Evolutionary conservation across 1,140 invertebrate species (phyloP), one percentile per base, ranked within the genome.

Genomic region (Matsumurasca onukii): DNA sequence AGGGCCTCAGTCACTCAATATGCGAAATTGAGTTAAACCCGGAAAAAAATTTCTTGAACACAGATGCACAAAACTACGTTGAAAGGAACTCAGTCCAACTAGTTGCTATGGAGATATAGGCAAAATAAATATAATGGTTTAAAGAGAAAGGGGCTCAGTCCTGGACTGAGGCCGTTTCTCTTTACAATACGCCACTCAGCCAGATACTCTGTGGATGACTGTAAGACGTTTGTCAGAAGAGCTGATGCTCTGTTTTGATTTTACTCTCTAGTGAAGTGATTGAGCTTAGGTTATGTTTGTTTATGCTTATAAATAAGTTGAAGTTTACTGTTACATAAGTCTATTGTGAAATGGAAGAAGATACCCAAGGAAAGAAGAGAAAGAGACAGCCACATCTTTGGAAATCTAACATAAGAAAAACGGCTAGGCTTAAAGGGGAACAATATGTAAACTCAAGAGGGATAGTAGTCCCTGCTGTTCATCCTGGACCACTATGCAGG

Each of bases 281-380:
- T 12, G 17, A 45, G 9, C 34, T 45, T 12, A 17, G 34, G 9
- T 45, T 12, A 12, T 45, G 9, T 45, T 12, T 45, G 17, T 12
- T 45, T 12, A 45, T 45, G 9, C 9, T 45, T 12, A 45, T 45
- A 45, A 45, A 45, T 45, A 45, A 45, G 34, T 45, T 45, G 34
- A 45, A 45, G 34, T 12, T 45, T 17, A 45, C n/a, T n/a, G n/a
- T n/a, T n/a, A n/a, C n/a, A n/a, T n/a, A n/a, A n/a, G n/a, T n/a
- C n/a, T n/a, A n/a, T n/a, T n/a, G n/a, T n/a, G n/a, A 45, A 45
- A 45, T 45, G 34, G 34, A 45, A 45, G 34, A 45, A 45, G 34
- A 45, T 17, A 12, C 34, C 34, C 9, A 45, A 45, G 34, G 34
- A 45, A 45, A 45, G 34, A 45, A 45, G 34, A 45, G 34, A 17